phyloP scores from a whole-genome alignment of 2,888 invertebrate species.

The Coronaproctus castanopsis region DNA sequence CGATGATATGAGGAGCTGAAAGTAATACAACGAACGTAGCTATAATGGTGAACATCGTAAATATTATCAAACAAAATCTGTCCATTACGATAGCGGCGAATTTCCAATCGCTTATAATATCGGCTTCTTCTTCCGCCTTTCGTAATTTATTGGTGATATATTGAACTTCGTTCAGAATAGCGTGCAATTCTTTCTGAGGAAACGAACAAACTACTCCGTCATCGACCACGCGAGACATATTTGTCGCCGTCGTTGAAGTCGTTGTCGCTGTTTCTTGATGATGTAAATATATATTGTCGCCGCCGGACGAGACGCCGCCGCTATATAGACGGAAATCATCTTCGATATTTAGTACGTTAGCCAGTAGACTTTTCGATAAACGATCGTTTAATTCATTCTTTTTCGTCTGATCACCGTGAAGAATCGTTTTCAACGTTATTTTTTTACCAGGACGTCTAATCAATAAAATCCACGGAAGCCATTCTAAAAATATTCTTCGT shows the following conservation, averaged over 20 bases:
- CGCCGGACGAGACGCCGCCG: conserved; percentile 25
- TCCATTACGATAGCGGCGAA: conserved; percentile 98
- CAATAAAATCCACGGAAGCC: conserved; percentile 89
- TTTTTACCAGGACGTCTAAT: conserved; percentile 93
- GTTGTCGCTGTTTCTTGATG: not conserved
- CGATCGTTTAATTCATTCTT: conserved; percentile 83
- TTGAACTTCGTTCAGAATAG: conserved; percentile 78
- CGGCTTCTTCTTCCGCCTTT: conserved; percentile 81
- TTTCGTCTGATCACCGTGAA: conserved; percentile 77
- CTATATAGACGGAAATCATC: conserved; percentile 9
- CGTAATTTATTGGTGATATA: conserved; percentile 87
- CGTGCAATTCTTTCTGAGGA: conserved; percentile 55
- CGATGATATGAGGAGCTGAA: conserved; percentile 85
- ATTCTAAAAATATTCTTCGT: conserved; percentile 83
- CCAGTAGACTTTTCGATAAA: conserved; percentile 78
- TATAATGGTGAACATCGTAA: conserved; percentile 81
- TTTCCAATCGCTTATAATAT: conserved; percentile 90
- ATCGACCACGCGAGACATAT: too few relatives aligned
- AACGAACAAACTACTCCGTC: conserved; percentile 23
- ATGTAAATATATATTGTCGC: not conserved
- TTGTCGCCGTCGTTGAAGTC: not conserved
- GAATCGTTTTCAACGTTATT: conserved; percentile 71
- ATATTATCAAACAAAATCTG: conserved; percentile 86
- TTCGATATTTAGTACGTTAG: conserved; percentile 81
- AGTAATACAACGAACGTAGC: conserved; percentile 78